These are phyloP conservation scores for Perognathus longimembris DNA, from an alignment of 2,113 vertebrate species.

Conservation along the genomic window DNA sequence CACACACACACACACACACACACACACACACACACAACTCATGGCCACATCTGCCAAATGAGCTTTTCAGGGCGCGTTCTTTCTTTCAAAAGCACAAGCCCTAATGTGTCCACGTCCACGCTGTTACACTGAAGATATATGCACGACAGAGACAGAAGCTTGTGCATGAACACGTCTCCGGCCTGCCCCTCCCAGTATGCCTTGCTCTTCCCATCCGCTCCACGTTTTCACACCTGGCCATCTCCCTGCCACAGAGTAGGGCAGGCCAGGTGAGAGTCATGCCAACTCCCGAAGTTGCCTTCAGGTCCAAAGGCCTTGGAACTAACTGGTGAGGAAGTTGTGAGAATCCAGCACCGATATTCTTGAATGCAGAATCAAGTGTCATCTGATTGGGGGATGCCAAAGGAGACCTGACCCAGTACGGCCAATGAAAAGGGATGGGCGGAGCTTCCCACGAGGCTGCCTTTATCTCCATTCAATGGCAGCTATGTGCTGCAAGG, in stretches of 20 bases:
- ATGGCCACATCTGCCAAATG: constrained; percentile 59
- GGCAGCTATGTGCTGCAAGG: background rate
- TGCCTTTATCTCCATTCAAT: background rate
- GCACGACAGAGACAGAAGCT: constrained; percentile 68
- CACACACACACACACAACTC: background rate
- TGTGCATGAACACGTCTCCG: constrained; percentile 48
- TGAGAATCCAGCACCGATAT: background rate
- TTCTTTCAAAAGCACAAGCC: constrained; percentile 72
- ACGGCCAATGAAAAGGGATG: background rate
- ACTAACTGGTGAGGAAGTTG: background rate
- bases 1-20: constrained; percentile 1
- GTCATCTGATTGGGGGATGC: background rate
- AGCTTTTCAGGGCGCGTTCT: constrained; percentile 65
- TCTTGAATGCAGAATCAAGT: background rate
- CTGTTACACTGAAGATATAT: constrained; percentile 53
- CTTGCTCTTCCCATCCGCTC: background rate
- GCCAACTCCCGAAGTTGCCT: constrained; percentile 53
- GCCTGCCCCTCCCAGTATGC: background rate
- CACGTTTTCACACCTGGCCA: background rate
- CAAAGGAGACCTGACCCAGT: background rate
- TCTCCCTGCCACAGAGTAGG: background rate
- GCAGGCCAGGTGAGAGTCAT: background rate
- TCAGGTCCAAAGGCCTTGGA: constrained; percentile 58
- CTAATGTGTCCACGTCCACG: background rate
- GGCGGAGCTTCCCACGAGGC: background rate